These are phyloP conservation scores for Agrochola lychnidis DNA, from an alignment of 2,888 invertebrate species.

Conservation along the genomic window DNA sequence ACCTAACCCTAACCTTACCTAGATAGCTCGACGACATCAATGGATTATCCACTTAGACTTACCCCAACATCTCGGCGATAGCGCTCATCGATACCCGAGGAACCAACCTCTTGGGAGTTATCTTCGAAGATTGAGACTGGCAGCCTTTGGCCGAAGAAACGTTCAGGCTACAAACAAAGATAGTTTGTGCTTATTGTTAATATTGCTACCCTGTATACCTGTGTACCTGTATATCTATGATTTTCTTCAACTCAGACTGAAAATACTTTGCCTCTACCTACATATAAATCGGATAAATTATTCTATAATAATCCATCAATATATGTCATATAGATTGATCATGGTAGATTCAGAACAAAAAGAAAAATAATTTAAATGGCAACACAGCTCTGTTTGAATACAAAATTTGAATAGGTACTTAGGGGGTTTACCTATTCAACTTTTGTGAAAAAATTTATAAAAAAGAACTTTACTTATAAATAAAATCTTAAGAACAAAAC, in stretches of 20 bases:
- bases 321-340: too few species aligned
- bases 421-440: background rate
- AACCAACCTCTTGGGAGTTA: background rate
- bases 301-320: too few species aligned
- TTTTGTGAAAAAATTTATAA: background rate
- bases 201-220: background rate
- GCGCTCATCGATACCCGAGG: background rate
- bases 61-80: constrained; percentile 2
- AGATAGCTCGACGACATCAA: background rate
- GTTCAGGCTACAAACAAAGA: constrained; percentile 19
- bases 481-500: background rate
- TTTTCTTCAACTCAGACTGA: too few species aligned
- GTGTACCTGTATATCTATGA: too few species aligned
- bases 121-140: background rate
- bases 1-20: too few species aligned
- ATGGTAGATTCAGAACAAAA: too few species aligned
- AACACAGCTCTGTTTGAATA: background rate
- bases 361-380: too few species aligned
- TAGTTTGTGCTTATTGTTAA: too few species aligned
- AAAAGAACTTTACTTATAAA: background rate
- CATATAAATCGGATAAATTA: too few species aligned
- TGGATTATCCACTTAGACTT: background rate
- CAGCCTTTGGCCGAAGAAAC: background rate
- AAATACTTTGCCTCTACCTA: too few species aligned
- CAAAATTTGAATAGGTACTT: background rate